These are phyloP conservation scores for Mirounga angustirostris DNA, from an alignment of 2,113 vertebrate species.

Conservation along the genomic window DNA sequence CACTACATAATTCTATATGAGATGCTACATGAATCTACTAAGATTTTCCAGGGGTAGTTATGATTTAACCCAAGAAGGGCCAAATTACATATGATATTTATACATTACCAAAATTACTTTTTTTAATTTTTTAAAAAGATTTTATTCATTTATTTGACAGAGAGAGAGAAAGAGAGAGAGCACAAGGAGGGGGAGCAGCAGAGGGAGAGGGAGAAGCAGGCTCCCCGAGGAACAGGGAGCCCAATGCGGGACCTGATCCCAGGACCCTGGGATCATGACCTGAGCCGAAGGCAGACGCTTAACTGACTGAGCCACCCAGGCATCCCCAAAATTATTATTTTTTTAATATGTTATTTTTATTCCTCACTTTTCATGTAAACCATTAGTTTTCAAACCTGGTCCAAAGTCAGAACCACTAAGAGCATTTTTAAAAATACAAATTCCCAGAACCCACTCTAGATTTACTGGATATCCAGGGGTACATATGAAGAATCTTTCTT, in stretches of 20 bases:
- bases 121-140: not conserved
- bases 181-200: no score
- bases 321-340: not conserved
- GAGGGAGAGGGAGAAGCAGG: no score
- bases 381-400: not conserved
- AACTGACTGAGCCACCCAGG: no score
- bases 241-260: no score
- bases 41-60: not conserved
- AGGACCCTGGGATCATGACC: no score
- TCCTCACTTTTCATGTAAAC: not conserved
- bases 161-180: no score
- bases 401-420: not conserved
- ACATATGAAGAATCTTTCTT: not conserved
- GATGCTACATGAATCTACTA: slow-evolving; percentile 21
- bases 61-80: not conserved
- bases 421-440: slow-evolving; percentile 44
- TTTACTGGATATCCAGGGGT: not conserved
- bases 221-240: no score
- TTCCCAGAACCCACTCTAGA: slow-evolving; percentile 30
- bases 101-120: slow-evolving; percentile 15
- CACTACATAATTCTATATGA: slow-evolving; percentile 46
- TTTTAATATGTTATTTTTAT: not conserved
- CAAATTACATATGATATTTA: slow-evolving; percentile 34
- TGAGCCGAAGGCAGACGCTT: no score
- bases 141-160: no score